Evolutionary conservation across 2,113 vertebrate genomes (phyloP).

Genomic region (Nycticebus coucang): DNA sequence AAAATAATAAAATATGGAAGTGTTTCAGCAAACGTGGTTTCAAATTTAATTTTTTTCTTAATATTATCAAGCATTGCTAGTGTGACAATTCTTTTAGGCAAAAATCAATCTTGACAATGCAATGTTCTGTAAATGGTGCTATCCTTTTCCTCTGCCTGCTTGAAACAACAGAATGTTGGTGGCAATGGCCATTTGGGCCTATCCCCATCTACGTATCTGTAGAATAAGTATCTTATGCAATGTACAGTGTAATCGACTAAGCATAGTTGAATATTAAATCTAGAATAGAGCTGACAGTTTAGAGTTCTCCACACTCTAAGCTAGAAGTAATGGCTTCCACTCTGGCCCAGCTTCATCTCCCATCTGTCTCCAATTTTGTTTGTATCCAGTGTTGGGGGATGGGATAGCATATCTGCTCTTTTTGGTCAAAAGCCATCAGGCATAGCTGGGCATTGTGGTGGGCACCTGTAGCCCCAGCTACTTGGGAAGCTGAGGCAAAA

Average conservation of each 20-base stretch:
- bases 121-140: not conserved
- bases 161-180: not conserved
- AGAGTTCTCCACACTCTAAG: not conserved
- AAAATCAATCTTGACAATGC: not conserved
- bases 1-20: not conserved
- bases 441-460: no score
- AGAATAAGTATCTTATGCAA: not conserved
- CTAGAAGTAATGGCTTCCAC: not conserved
- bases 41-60: slow-evolving; percentile 18
- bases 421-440: not conserved
- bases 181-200: not conserved
- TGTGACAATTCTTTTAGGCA: not conserved
- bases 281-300: not conserved
- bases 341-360: not conserved
- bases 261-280: not conserved
- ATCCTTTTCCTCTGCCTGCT: not conserved
- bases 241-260: not conserved
- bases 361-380: not conserved
- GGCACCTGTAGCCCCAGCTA: no score
- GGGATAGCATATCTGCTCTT: not conserved
- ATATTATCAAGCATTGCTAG: not conserved
- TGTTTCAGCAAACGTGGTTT: not conserved
- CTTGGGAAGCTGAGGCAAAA: no score
- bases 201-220: not conserved
- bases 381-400: not conserved